Evolutionary conservation across 2,797 vertebrate genomes (phyloP), one percentile per base, ranked within the genome.

Genomic region (Peromyscus nudipes): DNA sequence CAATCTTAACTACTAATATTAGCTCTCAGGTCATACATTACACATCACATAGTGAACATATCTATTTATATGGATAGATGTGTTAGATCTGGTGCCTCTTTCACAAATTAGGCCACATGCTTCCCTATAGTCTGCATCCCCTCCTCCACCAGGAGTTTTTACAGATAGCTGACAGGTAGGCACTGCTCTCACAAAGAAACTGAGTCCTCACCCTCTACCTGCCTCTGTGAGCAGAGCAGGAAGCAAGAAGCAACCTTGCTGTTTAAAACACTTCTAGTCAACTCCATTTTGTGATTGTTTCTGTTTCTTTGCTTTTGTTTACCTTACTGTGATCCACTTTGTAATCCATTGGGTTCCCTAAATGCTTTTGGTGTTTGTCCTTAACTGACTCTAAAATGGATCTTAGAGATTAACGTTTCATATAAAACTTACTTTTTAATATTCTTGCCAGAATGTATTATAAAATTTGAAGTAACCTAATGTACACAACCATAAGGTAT

Each of bases 341-440:
- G 27, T 79, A 89, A 65, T 93, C 92, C 10, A 52, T 25, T 95
- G 49, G 3, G 21, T 90, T 90, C n/a, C 25, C 40, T 94, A 93
- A 93, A 87, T 86, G 60, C 2, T 69, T 87, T 92, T 21, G 84
- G 12, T 76, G 71, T 89, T 96, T 82, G 27, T 2, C 8, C 89
- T 96, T 95, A 89, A 85, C 95, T 82, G 89, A 85, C 34, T 89
- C 1, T 79, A 92, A 95, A 96, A 43, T 91, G 6, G n/a, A 64
- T 73, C 23, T 43, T 83, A 92, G 77, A 92, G 91, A 94, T 85
- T 92, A 89, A 90, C 81, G 5, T 89, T 97, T 93, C n/a, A 93
- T 16, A n/a, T 83, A 64, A 76, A 77, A 27, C 29, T 76, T 46
- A 19, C 55, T 21, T 64, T 77, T 89, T 65, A 93, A 81, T 81